Conservation (phyloP, 1,140 invertebrate species). For the Protaetia brevitarsis region DNA sequence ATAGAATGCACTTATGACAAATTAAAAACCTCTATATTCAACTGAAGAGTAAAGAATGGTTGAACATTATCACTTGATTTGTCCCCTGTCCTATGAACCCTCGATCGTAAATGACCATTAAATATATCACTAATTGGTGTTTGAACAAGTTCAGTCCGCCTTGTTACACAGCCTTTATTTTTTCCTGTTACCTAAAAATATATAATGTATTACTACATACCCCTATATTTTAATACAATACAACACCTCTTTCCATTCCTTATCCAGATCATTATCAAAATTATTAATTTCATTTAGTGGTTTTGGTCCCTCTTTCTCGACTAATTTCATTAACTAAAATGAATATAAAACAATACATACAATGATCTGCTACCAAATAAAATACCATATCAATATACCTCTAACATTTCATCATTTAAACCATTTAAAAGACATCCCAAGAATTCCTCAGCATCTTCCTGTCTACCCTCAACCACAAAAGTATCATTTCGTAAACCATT, state of each 20-base stretch:
- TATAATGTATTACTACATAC: no score
- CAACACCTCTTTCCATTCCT: slow-evolving; percentile 73
- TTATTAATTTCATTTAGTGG: background rate
- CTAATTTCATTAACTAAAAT: slow-evolving; percentile 66
- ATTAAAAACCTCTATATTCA: slow-evolving; percentile 82
- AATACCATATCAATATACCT: slow-evolving; percentile 54
- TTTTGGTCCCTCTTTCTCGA: slow-evolving; percentile 43
- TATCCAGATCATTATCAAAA: slow-evolving; percentile 54
- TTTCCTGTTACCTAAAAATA: slow-evolving; percentile 71
- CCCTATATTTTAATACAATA: no score
- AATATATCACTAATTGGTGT: slow-evolving; percentile 93
- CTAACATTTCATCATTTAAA: slow-evolving; percentile 94
- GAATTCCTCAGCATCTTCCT: slow-evolving; percentile 96
- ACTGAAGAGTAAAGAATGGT: slow-evolving; percentile 89
- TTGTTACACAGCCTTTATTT: slow-evolving; percentile 82
- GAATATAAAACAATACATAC: slow-evolving; percentile 37
- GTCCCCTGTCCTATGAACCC: slow-evolving; percentile 72
- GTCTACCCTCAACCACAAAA: slow-evolving; percentile 73
- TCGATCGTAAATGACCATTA: slow-evolving; percentile 82
- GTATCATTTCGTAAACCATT: slow-evolving; percentile 68
- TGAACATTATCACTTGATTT: slow-evolving; percentile 79
- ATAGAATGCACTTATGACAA: background rate
- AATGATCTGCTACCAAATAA: background rate
- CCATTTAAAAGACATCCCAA: slow-evolving; percentile 87
- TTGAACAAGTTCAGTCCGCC: slow-evolving; percentile 74